Evolutionary conservation across 53 echinoderm and acorn worm species (phyloP).

Genomic region (Pentamera pediparva): DNA sequence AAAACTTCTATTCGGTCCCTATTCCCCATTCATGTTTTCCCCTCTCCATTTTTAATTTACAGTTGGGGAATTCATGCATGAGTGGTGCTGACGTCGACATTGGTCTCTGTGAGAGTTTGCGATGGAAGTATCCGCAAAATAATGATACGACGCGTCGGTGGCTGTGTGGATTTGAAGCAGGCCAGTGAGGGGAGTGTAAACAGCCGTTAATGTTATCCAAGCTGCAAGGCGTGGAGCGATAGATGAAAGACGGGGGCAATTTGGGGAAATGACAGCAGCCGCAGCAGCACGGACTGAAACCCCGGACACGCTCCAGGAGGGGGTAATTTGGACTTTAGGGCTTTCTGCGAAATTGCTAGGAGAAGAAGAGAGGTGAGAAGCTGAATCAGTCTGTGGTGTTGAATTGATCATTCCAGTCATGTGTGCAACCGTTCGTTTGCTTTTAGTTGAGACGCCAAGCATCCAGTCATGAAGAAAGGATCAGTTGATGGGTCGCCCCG

Average conservation of each 20-base stretch:
- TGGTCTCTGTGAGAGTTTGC: too few species aligned
- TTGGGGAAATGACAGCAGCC: background rate
- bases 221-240: background rate
- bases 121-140: constrained; percentile 13
- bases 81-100: background rate
- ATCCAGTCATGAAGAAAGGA: constrained; percentile 6
- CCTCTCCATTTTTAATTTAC: constrained; percentile 14
- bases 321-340: background rate
- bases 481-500: constrained; percentile 21
- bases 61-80: background rate
- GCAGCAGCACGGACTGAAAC: background rate
- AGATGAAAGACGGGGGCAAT: background rate
- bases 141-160: background rate
- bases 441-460: too few species aligned
- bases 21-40: background rate
- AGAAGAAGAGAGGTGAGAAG: background rate
- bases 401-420: too few species aligned
- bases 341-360: constrained; percentile 11
- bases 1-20: background rate
- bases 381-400: background rate
- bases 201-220: background rate
- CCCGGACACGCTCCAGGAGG: background rate
- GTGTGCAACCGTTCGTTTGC: too few species aligned
- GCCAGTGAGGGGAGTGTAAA: constrained; percentile 14
- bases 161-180: background rate